Evolutionary conservation across 2,113 vertebrate genomes (phyloP).

Genomic region (Lampris megalopsis): DNA sequence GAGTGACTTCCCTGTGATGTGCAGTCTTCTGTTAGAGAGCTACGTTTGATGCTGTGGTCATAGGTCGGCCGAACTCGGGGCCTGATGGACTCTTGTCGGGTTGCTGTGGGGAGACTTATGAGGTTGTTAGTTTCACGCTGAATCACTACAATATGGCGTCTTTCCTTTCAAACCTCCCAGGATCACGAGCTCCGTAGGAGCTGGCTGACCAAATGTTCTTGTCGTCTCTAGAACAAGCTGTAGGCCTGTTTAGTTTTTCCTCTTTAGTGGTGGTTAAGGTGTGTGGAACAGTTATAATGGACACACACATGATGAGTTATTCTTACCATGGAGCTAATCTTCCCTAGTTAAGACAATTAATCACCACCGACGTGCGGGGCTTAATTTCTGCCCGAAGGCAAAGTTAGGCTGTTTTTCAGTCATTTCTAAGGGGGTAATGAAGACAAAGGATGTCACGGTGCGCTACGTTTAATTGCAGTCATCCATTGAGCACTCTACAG

Average conservation of each 20-base stretch:
- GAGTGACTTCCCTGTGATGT: background rate
- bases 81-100: background rate
- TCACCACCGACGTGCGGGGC: too few species aligned
- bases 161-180: background rate
- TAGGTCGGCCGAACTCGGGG: background rate
- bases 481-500: too few species aligned
- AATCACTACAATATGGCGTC: background rate
- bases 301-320: background rate
- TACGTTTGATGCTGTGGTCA: background rate
- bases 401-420: too few species aligned
- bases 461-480: too few species aligned
- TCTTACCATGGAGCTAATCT: background rate
- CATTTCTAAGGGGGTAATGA: too few species aligned
- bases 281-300: background rate
- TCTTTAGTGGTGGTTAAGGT: background rate
- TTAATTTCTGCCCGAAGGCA: too few species aligned
- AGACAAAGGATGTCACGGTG: too few species aligned
- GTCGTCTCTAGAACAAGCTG: background rate
- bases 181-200: background rate
- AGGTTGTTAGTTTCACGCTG: background rate
- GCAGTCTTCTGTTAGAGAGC: background rate
- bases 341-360: too few species aligned
- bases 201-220: background rate
- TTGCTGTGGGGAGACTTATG: background rate
- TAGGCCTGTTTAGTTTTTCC: background rate